phyloP scores from a whole-genome alignment of 2,113 vertebrate genomes.

The Formicarius rufipectus region DNA sequence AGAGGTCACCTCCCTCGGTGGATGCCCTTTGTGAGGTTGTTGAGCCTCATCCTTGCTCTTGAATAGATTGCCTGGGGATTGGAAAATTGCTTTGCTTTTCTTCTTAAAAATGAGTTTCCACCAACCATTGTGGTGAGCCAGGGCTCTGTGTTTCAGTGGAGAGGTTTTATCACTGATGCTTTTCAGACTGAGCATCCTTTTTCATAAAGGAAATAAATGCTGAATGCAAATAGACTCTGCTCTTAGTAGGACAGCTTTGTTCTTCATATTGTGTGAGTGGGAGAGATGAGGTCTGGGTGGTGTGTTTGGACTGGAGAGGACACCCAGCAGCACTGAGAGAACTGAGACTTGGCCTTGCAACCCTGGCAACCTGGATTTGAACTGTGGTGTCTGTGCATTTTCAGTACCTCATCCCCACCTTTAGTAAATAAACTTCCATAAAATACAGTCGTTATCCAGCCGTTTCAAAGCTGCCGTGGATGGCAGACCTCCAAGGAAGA shows the following conservation, averaged over 20 bases:
- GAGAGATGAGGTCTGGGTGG: neutral
- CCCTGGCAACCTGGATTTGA: neutral
- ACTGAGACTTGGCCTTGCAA: neutral
- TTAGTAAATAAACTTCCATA: neutral
- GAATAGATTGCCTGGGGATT: neutral
- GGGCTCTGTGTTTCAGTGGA: neutral
- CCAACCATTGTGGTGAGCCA: neutral
- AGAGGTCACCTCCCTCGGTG: neutral
- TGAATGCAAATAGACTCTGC: neutral
- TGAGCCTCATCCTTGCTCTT: neutral
- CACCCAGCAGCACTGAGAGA: neutral
- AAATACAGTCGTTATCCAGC: neutral
- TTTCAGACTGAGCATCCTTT: neutral
- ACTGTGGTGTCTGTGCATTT: neutral
- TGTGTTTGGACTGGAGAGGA: neutral
- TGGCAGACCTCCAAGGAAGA: neutral
- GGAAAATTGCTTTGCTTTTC: neutral
- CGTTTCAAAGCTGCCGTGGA: neutral
- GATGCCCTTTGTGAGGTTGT: neutral
- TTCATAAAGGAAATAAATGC: neutral
- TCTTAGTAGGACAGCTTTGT: neutral
- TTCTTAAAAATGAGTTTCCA: neutral
- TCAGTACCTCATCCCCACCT: neutral
- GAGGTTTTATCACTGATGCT: neutral
- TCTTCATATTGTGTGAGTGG: neutral